These are phyloP conservation scores for Pandemis corylana DNA, from an alignment of 2,888 invertebrate genomes.

Conservation along the genomic window DNA sequence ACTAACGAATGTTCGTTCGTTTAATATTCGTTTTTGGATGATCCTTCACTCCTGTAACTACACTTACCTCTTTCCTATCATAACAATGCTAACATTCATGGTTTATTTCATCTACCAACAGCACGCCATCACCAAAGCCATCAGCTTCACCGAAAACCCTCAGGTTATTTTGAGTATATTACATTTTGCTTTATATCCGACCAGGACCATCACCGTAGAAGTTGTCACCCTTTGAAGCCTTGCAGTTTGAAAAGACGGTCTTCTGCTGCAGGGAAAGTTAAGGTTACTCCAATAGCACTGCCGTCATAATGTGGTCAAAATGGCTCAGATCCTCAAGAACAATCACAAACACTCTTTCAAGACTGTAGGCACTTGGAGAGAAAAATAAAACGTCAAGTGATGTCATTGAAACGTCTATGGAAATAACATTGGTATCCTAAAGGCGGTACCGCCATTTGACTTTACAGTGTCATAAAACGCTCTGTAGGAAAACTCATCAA, in stretches of 20 bases:
- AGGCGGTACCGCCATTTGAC: too few relatives aligned
- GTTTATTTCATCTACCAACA: conserved; percentile 79
- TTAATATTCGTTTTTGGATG: conserved; percentile 22
- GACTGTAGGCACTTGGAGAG: too few relatives aligned
- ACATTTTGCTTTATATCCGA: conserved; percentile 60
- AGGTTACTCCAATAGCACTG: too few relatives aligned
- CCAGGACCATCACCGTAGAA: conserved; percentile 35
- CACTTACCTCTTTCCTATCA: conserved; percentile 44
- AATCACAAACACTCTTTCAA: too few relatives aligned
- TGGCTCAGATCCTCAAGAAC: too few relatives aligned
- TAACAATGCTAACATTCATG: conserved; percentile 63
- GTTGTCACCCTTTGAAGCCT: conserved; percentile 14
- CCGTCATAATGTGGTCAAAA: too few relatives aligned
- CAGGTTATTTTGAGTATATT: conserved; percentile 71
- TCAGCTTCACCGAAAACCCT: conserved; percentile 83
- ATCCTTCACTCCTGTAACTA: conserved; percentile 10
- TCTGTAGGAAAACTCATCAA: too few relatives aligned
- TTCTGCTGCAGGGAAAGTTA: neutral
- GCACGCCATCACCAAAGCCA: conserved; percentile 83
- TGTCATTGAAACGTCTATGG: too few relatives aligned
- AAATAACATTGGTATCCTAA: too few relatives aligned
- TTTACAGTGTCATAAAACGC: too few relatives aligned
- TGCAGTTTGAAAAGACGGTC: neutral
- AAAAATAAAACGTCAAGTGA: too few relatives aligned
- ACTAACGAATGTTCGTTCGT: too few relatives aligned